Base-by-base conservation (phyloP, 2,888 invertebrate species). In the Allygus modestus region DNA sequence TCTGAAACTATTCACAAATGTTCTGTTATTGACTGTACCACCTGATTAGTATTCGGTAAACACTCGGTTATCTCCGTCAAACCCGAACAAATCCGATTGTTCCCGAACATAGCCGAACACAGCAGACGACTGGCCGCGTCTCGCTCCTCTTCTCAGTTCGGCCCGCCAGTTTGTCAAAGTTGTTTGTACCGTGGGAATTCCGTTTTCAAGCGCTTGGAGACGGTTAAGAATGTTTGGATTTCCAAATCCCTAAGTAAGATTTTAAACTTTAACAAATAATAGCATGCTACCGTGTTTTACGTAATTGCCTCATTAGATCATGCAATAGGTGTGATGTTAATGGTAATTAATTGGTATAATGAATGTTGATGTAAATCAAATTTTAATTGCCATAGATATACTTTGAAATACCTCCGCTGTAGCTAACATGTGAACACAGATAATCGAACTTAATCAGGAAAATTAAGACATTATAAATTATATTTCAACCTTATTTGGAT, bases 1-100 rank as follows among this genome's bases (percentile, higher is more conserved):
- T n/a, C n/a, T n/a, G n/a, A n/a, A n/a, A n/a, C n/a, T n/a, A n/a
- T n/a, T n/a, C n/a, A n/a, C n/a, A n/a, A n/a, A n/a, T n/a, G n/a
- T n/a, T n/a, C n/a, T n/a, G n/a, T n/a, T n/a, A 65, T 65, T 65
- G 65, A 65, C 65, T 65, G 28, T 20, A 46, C 5, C 23, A 54
- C 54, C 1, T 54, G 20, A 46, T 1, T 1, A 37, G 4, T 28
- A 65, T 5, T 31, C 65, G 65, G 65, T 11, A 28, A 17, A 17
- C 28, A 15, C 7, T 65, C 65, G 65, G 31, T 17, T 31, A 28
- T 15, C 28, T 65, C 28, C 65, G 65, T 2, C 28, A 54, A 5
- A 5, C 4, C 65, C 65, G 65, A 65, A 12, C n/a, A 4, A 2
- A 0, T 4, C 28, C 65, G 65, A 28, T 1, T 65, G 31, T 65